Evolutionary conservation across 2,113 vertebrate genomes (phyloP).

Genomic region (Ramphastos sulfuratus): DNA sequence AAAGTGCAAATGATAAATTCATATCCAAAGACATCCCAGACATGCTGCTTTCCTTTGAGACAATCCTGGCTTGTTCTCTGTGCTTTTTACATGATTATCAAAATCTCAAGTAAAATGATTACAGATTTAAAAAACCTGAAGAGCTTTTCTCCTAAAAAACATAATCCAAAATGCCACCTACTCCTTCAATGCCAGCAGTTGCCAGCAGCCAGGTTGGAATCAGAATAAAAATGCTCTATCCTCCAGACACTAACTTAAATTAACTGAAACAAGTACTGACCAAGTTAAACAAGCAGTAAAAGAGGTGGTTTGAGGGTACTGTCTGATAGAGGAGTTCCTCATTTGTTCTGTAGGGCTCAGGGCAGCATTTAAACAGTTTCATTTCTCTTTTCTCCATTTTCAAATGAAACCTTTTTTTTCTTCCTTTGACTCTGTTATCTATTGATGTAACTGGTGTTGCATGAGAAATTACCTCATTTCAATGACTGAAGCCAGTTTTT

Average conservation of each 20-base stretch:
- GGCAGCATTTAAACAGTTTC: slow-evolving; percentile 4
- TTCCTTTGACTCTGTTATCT: slow-evolving; percentile 39
- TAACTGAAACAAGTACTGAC: slow-evolving; percentile 6
- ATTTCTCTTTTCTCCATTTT: slow-evolving; percentile 21
- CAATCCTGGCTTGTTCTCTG: not conserved
- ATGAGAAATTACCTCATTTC: slow-evolving; percentile 53
- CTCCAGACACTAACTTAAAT: not conserved
- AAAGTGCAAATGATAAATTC: not conserved
- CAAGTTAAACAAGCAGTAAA: slow-evolving; percentile 12
- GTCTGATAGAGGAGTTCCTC: not conserved
- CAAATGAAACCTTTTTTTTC: slow-evolving; percentile 13
- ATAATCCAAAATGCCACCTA: not conserved
- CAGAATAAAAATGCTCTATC: not conserved
- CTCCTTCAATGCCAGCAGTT: not conserved
- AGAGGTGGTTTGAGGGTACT: not conserved
- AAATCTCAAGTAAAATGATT: not conserved
- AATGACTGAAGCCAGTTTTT: not conserved
- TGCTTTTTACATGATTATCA: not conserved
- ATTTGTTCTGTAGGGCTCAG: not conserved
- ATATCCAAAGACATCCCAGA: not conserved
- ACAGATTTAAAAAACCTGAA: not conserved
- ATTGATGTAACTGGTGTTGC: slow-evolving; percentile 11
- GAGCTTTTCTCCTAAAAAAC: not conserved
- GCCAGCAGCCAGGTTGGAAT: not conserved
- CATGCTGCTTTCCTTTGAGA: not conserved